A percentile compares a stretch with the other conserved stretches of the same genome.
phyloP scores from a whole-genome alignment of 2,888 invertebrate genomes.

The Hetaerina titia region DNA sequence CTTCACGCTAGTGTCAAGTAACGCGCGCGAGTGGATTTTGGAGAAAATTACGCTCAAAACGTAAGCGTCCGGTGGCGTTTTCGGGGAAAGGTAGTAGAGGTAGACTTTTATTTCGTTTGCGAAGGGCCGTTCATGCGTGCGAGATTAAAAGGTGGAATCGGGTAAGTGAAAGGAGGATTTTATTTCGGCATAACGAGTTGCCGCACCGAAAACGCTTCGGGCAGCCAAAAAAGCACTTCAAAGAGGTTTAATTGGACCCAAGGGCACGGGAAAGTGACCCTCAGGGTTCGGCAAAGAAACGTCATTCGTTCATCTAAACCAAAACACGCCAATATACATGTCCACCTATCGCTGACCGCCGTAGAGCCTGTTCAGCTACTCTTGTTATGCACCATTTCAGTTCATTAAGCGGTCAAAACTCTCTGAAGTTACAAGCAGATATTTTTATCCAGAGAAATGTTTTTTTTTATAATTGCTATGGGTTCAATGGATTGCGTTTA shows the following conservation, averaged over 20 bases:
- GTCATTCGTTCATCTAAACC: too few relatives aligned
- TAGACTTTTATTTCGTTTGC: not conserved
- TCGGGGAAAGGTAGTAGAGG: not conserved
- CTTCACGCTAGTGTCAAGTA: not conserved
- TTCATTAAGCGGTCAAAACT: not conserved
- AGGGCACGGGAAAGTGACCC: not conserved
- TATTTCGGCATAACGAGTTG: not conserved
- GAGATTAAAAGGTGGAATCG: constrained; percentile 23
- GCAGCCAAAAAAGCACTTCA: not conserved
- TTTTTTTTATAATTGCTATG: not conserved
- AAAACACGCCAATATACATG: not conserved
- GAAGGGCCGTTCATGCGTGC: not conserved
- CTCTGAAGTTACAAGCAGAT: not conserved
- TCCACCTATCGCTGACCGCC: not conserved
- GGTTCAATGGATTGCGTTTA: not conserved
- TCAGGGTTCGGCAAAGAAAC: not conserved
- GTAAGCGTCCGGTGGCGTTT: not conserved
- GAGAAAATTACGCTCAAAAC: not conserved
- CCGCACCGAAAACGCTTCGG: not conserved
- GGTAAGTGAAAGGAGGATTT: not conserved
- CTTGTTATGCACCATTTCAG: not conserved
- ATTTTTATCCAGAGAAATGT: not conserved
- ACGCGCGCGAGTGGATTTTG: not conserved
- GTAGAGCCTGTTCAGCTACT: too few relatives aligned
- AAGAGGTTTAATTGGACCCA: constrained; percentile 14